Conservation (phyloP, 2,113 vertebrate species). For the Cephalopterus ornatus region DNA sequence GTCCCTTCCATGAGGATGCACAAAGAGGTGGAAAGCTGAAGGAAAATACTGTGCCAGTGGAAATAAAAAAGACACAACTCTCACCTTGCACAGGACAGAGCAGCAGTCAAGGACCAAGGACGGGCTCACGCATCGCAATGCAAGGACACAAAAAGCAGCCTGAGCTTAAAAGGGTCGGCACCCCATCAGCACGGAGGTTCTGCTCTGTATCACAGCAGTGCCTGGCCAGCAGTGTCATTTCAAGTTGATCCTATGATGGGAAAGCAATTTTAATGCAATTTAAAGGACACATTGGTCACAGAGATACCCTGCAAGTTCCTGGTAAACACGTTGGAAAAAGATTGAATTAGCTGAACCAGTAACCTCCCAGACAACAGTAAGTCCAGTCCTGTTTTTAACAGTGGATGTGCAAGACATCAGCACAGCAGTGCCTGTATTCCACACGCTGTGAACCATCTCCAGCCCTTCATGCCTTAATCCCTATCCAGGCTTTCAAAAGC, state of each 20-base stretch:
- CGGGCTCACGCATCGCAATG: fast-evolving
- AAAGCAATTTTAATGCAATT: not conserved
- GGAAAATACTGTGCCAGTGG: not conserved
- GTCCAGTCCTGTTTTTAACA: not conserved
- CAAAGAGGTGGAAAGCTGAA: not conserved
- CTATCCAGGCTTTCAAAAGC: not conserved
- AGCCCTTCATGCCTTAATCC: not conserved
- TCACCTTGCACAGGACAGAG: not conserved
- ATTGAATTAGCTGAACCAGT: not conserved
- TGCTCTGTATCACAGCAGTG: not conserved
- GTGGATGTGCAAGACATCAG: fast-evolving
- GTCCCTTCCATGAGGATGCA: fast-evolving
- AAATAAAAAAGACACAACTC: not conserved
- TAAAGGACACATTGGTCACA: not conserved
- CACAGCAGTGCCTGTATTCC: not conserved
- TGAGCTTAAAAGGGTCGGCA: not conserved
- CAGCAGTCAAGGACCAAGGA: not conserved
- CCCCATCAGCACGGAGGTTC: not conserved
- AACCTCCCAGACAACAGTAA: fast-evolving
- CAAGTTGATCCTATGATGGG: not conserved
- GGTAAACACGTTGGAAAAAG: not conserved
- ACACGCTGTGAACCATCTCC: fast-evolving
- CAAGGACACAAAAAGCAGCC: not conserved
- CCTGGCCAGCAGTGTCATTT: not conserved
- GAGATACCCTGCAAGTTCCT: not conserved